phyloP scores from a whole-genome alignment of 2,797 vertebrate genomes.

The Alfaro cultratus region DNA sequence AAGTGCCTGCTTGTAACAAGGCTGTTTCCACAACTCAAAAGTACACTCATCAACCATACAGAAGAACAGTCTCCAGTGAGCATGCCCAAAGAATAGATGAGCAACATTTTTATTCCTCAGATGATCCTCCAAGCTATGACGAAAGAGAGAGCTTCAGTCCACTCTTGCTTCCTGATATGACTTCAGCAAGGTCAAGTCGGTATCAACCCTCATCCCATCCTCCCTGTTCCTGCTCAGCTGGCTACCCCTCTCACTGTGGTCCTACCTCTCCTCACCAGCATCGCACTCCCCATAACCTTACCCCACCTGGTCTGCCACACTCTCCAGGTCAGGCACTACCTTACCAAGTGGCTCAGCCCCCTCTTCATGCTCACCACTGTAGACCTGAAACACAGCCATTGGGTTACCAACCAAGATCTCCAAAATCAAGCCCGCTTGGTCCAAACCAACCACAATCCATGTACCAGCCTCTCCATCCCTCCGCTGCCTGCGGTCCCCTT shows the following conservation, averaged over 20 bases:
- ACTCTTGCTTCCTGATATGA: slow-evolving; percentile 75
- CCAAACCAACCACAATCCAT: slow-evolving; percentile 65
- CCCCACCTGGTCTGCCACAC: slow-evolving; percentile 64
- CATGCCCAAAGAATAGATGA: slow-evolving; percentile 58
- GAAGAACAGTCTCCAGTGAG: slow-evolving; percentile 60
- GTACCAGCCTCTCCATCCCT: slow-evolving; percentile 77
- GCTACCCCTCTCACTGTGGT: slow-evolving; percentile 62
- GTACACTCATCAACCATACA: slow-evolving; percentile 50
- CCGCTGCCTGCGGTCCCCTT: slow-evolving; percentile 70
- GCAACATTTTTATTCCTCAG: slow-evolving; percentile 75
- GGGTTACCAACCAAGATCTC: slow-evolving; percentile 75
- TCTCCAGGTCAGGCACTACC: slow-evolving; percentile 66
- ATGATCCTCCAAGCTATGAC: slow-evolving; percentile 86
- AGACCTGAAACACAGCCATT: slow-evolving; percentile 70
- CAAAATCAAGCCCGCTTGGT: slow-evolving; percentile 71
- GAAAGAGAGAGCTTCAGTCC: slow-evolving; percentile 85
- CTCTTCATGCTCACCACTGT: slow-evolving; percentile 72
- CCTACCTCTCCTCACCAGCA: slow-evolving; percentile 56
- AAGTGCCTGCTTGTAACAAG: slow-evolving; percentile 11
- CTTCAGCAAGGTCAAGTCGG: slow-evolving; percentile 62
- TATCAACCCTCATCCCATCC: slow-evolving; percentile 74
- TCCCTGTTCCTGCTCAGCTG: slow-evolving; percentile 77
- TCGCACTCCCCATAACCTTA: slow-evolving; percentile 70
- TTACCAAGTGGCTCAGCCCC: slow-evolving; percentile 63
- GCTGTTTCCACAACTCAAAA: slow-evolving; percentile 60